Base-by-base conservation (phyloP, 2,113 vertebrate genomes). In the Xenotilapia caudafasciata region DNA sequence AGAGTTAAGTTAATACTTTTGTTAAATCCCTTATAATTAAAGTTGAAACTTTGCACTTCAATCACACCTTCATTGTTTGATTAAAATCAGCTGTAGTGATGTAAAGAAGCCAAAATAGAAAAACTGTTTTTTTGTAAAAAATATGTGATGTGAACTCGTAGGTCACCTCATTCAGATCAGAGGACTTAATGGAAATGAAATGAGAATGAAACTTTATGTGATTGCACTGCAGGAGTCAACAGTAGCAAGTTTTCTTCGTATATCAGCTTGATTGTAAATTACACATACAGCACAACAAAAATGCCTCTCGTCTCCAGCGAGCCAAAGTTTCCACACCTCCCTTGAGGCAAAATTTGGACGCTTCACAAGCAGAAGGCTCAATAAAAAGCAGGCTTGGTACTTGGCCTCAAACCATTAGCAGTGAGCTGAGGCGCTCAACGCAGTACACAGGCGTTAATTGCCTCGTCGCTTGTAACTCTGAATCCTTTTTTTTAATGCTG, bases 331-430 rank as follows among this genome's bases (percentile, higher is more conserved):
- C 77, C 91, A 93, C 94, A 90, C 86, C 86, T 92, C 91, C 89
- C 90, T 90, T 94, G 93, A 93, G 93, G 89, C 88, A 90, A 92
- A 88, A 87, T 88, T 95, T 95, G 93, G 93, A 95, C 35, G 75
- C 86, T 90, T 91, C 45, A 28, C 75, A 90, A 92, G 80, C 86
- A 49, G 86, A 95, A 86, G 40, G 80, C 88, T 89, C 91, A 91
- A 95, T 96, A 95, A 96, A 96, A 92, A 85, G 77, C 83, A 91
- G 84, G 35, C 90, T 88, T 89, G 93, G 84, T 93, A 51, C 91
- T 90, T 82, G 77, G 93, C 90, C 88, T 84, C 90, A 92, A 92
- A 95, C 92, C 92, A 93, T 94, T 92, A 93, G 91, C 54, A 87
- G 86, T 91, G 81, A 90, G 91, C 82, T 86, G 62, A 88, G 91